Percentiles rank a stretch among this genome's conserved stretches.
Conservation (phyloP, 2,797 vertebrate genomes). For the Tokudaia muenninki region DNA sequence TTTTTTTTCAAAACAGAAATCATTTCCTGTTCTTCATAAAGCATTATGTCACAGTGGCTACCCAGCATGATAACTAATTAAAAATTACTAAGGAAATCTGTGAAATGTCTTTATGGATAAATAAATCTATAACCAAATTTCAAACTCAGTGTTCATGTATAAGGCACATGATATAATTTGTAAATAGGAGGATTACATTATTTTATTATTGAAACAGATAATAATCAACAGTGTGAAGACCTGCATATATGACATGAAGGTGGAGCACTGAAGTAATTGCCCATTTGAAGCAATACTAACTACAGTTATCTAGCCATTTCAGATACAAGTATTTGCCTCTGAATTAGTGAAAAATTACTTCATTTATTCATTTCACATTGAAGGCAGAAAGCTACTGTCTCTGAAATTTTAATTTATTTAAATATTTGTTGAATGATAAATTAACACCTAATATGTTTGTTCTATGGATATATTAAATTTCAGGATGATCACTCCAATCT, state of each 20-base stretch:
- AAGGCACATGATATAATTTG: neutral
- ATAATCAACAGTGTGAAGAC: neutral
- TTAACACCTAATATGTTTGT: neutral
- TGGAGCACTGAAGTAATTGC: neutral
- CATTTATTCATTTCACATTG: neutral
- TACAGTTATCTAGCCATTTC: slow-evolving; percentile 13
- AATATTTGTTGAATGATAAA: slow-evolving; percentile 29
- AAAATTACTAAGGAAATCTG: slow-evolving; percentile 35
- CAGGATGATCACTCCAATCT: neutral
- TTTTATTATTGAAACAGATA: neutral
- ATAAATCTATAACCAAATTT: slow-evolving; percentile 41
- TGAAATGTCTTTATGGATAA: slow-evolving; percentile 21
- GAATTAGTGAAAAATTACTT: slow-evolving; percentile 32
- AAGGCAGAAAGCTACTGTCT: slow-evolving; percentile 18
- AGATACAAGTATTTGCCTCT: neutral
- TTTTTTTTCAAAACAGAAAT: slow-evolving; percentile 28
- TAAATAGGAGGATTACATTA: neutral
- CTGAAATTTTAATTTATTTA: slow-evolving; percentile 37
- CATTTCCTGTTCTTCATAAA: slow-evolving; percentile 29
- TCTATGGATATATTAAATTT: slow-evolving; percentile 36
- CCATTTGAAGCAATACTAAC: neutral
- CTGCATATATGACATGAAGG: neutral
- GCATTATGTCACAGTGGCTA: slow-evolving; percentile 28
- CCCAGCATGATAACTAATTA: slow-evolving; percentile 39
- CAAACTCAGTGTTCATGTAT: neutral